Percentiles rank a stretch among this genome's conserved stretches.
Evolutionary conservation across 1,140 invertebrate genomes (phyloP).

Genomic region (Cotesia typhae): DNA sequence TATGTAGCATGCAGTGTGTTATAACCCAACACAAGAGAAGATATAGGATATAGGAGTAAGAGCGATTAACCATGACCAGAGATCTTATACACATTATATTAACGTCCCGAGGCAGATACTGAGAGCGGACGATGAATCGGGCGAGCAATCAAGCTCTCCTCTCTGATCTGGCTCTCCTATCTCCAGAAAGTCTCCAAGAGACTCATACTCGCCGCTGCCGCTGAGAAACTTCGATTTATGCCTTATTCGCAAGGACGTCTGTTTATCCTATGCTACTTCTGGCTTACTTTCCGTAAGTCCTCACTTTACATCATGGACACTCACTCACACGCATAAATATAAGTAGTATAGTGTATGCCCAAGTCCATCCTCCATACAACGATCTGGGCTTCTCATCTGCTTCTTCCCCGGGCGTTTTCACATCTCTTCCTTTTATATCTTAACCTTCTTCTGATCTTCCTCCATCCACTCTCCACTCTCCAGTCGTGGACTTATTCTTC

Average conservation of each 20-base stretch:
- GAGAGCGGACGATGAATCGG: slow-evolving; percentile 1
- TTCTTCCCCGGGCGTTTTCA: neutral
- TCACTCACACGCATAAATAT: neutral
- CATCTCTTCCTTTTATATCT: neutral
- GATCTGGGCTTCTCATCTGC: neutral
- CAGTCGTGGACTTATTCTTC: neutral
- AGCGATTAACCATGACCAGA: slow-evolving; percentile 16
- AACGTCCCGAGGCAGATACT: slow-evolving; percentile 2
- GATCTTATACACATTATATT: neutral
- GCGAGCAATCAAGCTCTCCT: slow-evolving; percentile 6
- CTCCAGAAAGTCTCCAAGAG: too few species aligned
- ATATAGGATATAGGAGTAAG: neutral
- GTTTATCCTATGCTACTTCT: neutral
- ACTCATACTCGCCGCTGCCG: neutral
- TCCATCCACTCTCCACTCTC: too few species aligned
- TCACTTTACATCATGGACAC: neutral
- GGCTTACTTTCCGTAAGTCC: slow-evolving; percentile 13
- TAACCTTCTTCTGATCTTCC: neutral
- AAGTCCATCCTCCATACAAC: neutral
- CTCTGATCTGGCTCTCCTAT: too few species aligned
- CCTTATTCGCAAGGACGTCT: slow-evolving; percentile 17
- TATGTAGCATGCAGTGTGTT: too few species aligned
- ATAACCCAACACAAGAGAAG: too few species aligned
- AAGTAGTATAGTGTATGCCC: too few species aligned
- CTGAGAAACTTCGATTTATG: neutral